Conservation (phyloP, 1,140 invertebrate species). For the Amyelois transitella region DNA sequence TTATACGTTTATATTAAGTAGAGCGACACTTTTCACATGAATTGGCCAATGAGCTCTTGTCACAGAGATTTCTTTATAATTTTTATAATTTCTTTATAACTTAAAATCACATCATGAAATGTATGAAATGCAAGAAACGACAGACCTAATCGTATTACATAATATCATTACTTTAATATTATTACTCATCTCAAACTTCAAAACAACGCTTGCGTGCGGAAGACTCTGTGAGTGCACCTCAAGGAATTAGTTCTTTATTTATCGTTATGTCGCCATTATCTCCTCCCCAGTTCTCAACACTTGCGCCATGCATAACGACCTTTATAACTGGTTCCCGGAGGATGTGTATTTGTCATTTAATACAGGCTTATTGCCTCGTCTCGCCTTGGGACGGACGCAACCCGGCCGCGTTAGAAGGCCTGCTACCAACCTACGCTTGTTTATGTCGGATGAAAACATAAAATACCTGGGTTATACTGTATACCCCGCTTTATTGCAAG, state of each 20-base stretch:
- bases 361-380: constrained; percentile 7
- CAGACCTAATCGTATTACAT: too few species aligned
- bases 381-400: constrained; percentile 4
- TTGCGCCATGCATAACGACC: constrained; percentile 3
- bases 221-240: background rate
- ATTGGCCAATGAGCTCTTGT: too few species aligned
- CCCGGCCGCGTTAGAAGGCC: constrained; percentile 2
- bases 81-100: too few species aligned
- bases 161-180: too few species aligned
- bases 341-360: constrained; percentile 10
- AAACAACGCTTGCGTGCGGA: background rate
- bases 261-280: background rate
- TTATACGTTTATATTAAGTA: too few species aligned
- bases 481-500: background rate
- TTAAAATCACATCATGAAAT: too few species aligned
- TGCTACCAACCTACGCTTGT: background rate
- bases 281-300: background rate
- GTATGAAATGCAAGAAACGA: too few species aligned
- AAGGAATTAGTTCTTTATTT: background rate
- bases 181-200: too few species aligned
- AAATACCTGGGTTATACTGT: constrained; percentile 5
- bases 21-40: too few species aligned
- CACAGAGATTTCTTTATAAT: too few species aligned
- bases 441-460: constrained; percentile 1
- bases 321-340: constrained; percentile 2